Percentiles rank a stretch among this genome's conserved stretches.
Evolutionary conservation across 2,888 invertebrate genomes (phyloP).

Genomic region (Leptopilina myrica): DNA sequence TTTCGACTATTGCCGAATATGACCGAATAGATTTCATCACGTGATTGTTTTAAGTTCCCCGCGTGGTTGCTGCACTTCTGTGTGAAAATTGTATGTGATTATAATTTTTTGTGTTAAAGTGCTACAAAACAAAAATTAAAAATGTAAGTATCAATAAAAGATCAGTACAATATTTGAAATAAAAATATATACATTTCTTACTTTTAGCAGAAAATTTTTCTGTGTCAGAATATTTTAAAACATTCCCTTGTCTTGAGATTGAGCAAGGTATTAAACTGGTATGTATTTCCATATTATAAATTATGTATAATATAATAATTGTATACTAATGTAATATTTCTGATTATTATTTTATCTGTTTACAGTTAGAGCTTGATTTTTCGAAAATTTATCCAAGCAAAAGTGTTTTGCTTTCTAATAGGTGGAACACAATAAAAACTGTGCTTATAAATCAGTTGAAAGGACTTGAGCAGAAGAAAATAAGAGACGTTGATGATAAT

Average conservation of each 20-base stretch:
- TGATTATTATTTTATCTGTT: not conserved
- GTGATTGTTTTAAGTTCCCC: too few species aligned
- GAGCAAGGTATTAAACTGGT: not conserved
- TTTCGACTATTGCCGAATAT: too few species aligned
- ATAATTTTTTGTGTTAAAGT: too few species aligned
- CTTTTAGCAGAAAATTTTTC: not conserved
- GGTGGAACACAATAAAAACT: conserved; percentile 6
- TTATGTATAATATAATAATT: not conserved
- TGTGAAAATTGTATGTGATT: too few species aligned
- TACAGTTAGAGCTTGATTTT: conserved; percentile 1
- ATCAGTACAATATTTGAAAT: too few species aligned
- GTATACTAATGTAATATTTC: not conserved
- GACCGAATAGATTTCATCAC: too few species aligned
- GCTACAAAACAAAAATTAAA: too few species aligned
- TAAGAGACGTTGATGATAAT: conserved; percentile 22
- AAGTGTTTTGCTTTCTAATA: not conserved
- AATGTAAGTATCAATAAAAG: too few species aligned
- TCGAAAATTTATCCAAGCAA: not conserved
- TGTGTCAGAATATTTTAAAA: not conserved
- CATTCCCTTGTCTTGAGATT: not conserved
- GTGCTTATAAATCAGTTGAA: conserved; percentile 1
- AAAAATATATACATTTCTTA: not conserved
- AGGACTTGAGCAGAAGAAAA: not conserved
- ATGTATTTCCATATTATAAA: not conserved
- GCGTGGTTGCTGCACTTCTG: too few species aligned